These are phyloP conservation scores for Oppia nitens DNA, from an alignment of 1,140 invertebrate genomes.

Conservation along the genomic window DNA sequence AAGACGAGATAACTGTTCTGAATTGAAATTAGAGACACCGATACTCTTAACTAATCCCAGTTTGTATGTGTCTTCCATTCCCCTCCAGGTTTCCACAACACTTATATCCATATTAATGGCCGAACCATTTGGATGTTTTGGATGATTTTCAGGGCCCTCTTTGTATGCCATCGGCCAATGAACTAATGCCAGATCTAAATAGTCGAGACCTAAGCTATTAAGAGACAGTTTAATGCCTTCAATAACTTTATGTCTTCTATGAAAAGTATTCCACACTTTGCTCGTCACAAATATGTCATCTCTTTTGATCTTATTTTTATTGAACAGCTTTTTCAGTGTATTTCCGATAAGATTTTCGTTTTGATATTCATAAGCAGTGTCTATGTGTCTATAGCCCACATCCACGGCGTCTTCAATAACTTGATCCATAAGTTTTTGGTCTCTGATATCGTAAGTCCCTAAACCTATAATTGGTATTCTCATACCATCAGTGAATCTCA, in stretches of 20 bases:
- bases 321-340: slow-evolving; percentile 50
- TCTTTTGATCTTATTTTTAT: slow-evolving; percentile 49
- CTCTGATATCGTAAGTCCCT: slow-evolving; percentile 47
- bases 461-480: slow-evolving; percentile 48
- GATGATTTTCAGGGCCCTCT: slow-evolving; percentile 38
- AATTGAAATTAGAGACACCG: slow-evolving; percentile 79
- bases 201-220: slow-evolving; percentile 46
- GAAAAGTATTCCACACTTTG: slow-evolving; percentile 52
- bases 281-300: slow-evolving; percentile 62
- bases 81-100: slow-evolving; percentile 32
- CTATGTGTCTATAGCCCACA: slow-evolving; percentile 55
- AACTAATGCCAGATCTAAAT: slow-evolving; percentile 63
- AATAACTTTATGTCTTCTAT: slow-evolving; percentile 43
- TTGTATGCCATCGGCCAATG: slow-evolving; percentile 63
- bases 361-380: slow-evolving; percentile 60
- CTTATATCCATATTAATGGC: slow-evolving; percentile 21
- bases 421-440: slow-evolving; percentile 24
- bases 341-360: slow-evolving; percentile 60
- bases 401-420: slow-evolving; percentile 45
- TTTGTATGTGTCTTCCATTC: slow-evolving; percentile 23
- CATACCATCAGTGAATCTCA: slow-evolving; percentile 38
- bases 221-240: slow-evolving; percentile 45
- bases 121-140: slow-evolving; percentile 39
- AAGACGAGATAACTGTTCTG: slow-evolving; percentile 52
- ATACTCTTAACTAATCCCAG: slow-evolving; percentile 53